These are phyloP conservation scores for Tachuris rubrigastra DNA, from an alignment of 2,113 vertebrate genomes.

Conservation along the genomic window DNA sequence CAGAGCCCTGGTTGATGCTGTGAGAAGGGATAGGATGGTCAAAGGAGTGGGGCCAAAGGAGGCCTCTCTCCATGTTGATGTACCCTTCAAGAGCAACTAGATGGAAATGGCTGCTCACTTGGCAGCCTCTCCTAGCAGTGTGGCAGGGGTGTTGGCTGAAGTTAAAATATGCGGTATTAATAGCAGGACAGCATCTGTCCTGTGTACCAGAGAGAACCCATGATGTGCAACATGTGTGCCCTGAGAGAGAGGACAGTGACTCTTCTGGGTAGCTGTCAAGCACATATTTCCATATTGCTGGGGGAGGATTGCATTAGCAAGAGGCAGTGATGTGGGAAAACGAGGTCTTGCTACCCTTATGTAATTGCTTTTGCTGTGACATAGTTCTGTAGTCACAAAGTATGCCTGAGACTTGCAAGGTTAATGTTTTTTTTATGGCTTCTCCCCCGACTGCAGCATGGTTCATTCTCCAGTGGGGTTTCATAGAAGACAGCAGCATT, in stretches of 20 bases:
- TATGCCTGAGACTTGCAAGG: background rate
- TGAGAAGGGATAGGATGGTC: background rate
- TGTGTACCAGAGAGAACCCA: background rate
- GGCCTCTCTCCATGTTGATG: background rate
- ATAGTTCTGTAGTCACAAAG: background rate
- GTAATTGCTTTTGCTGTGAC: slow-evolving; percentile 12
- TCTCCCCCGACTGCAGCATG: background rate
- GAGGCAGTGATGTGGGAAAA: background rate
- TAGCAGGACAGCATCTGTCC: background rate
- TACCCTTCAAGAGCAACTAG: background rate
- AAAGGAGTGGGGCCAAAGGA: background rate
- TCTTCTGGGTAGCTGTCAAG: background rate
- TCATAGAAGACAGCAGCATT: background rate
- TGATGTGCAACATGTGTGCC: background rate
- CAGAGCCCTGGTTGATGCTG: background rate
- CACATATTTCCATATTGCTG: background rate
- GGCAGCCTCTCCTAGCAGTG: background rate
- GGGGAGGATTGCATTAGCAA: background rate
- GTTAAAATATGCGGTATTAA: background rate
- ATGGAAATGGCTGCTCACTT: background rate
- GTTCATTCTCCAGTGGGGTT: background rate
- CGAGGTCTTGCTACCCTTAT: background rate
- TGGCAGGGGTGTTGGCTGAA: background rate
- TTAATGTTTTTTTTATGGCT: background rate
- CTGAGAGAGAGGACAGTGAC: background rate